Evolutionary conservation across 2,113 vertebrate genomes (phyloP).

Genomic region (Madoqua kirkii): DNA sequence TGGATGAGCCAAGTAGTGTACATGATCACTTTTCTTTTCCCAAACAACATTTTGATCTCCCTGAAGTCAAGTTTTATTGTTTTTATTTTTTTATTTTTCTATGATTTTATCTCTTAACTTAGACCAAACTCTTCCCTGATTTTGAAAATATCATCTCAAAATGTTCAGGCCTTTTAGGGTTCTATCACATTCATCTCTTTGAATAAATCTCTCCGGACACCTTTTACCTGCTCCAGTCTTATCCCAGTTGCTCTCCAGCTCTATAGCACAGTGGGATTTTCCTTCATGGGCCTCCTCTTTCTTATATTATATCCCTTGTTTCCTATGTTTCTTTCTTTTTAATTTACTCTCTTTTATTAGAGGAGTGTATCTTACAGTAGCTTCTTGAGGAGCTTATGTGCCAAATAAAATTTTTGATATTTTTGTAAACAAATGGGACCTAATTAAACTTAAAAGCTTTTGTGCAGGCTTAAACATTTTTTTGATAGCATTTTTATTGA

Average conservation of each 20-base stretch:
- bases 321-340: neutral
- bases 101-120: neutral
- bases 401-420: neutral
- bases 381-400: neutral
- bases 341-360: neutral
- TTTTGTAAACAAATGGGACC: neutral
- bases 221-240: neutral
- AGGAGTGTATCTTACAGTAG: neutral
- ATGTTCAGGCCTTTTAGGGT: neutral
- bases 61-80: conserved; percentile 2
- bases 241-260: neutral
- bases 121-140: neutral
- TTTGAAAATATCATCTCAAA: neutral
- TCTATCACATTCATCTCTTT: neutral
- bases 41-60: neutral
- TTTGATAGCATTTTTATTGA: neutral
- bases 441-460: neutral
- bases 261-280: neutral
- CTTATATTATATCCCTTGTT: neutral
- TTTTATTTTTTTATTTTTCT: conserved; percentile 1
- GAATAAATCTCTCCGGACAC: neutral
- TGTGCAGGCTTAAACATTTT: neutral
- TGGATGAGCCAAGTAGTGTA: neutral
- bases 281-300: neutral
- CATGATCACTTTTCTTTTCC: neutral